phyloP scores from a whole-genome alignment of 1,140 invertebrate genomes.

The Diorhabda sublineata region DNA sequence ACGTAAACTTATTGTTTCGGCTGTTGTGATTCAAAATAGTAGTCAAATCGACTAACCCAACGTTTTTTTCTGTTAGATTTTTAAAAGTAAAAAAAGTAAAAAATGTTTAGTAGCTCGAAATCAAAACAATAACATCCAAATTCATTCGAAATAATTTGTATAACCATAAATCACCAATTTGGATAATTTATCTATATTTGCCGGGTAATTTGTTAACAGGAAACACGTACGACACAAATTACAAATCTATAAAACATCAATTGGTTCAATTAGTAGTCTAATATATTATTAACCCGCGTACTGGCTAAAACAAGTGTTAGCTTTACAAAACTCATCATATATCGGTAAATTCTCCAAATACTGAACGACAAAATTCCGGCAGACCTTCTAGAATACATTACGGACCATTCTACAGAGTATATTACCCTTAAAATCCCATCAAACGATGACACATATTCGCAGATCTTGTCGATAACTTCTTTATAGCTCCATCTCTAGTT shows the following conservation, averaged over 20 bases:
- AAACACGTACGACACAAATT: constrained; percentile 11
- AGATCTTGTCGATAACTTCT: too few relatives aligned
- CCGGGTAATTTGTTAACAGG: constrained; percentile 15
- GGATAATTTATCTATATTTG: constrained; percentile 18
- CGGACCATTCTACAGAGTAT: background rate
- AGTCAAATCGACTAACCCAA: too few relatives aligned
- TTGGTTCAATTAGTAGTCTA: constrained; percentile 21
- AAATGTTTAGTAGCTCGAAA: too few relatives aligned
- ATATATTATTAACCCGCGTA: constrained; percentile 18
- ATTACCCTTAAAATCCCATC: too few relatives aligned
- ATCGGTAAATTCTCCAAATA: constrained; percentile 6
- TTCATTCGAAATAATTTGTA: constrained; percentile 3
- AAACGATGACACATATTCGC: too few relatives aligned
- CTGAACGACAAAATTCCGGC: constrained; percentile 4
- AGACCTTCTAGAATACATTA: constrained; percentile 3
- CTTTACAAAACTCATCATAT: constrained; percentile 21
- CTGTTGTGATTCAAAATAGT: too few relatives aligned
- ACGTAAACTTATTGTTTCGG: too few relatives aligned
- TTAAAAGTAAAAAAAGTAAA: too few relatives aligned
- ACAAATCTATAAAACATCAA: constrained; percentile 21
- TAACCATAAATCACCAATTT: constrained; percentile 10
- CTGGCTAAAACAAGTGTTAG: constrained; percentile 20
- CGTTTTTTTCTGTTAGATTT: too few relatives aligned
- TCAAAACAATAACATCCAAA: background rate
- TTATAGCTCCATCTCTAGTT: too few relatives aligned